Evolutionary conservation across 2,797 vertebrate species (phyloP), one percentile per base, ranked within the genome.

Genomic region (Cetoscarus ocellatus): DNA sequence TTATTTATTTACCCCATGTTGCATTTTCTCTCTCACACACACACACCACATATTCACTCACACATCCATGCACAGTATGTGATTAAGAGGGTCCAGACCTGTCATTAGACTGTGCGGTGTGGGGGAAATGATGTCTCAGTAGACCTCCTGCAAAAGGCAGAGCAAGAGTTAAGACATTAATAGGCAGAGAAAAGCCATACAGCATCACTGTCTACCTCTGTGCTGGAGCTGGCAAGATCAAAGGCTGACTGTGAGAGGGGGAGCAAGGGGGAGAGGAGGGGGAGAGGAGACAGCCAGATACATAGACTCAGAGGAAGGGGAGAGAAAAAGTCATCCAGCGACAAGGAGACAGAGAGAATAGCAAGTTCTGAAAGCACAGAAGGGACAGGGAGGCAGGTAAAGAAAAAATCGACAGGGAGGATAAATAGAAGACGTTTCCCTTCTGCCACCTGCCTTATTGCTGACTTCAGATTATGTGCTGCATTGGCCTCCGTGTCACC

Each of bases 141-240:
- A 84, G 88, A 91, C 85, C 82, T 85, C 84, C 80, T 69, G 87
- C 79, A 89, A 79, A 75, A 83, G 85, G 88, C 76, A 84, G 75
- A 85, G 88, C 83, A 84, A 82, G 83, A 88, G 87, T 86, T 86
- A 90, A 92, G 85, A 91, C 88, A 89, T 93, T 93, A 94, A 93
- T 91, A 91, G 92, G 93, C 86, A 89, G 87, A 86, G 93, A 92
- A 90, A 87, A 92, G 92, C 86, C 85, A 82, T 75, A 82, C 87
- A 88, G 87, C 92, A 90, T 92, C 87, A 88, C 87, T 91, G 92
- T 92, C 92, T 92, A 90, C 89, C 93, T 93, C 90, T 92, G 89
- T 83, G 89, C 89, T 77, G 67, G 80, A 77, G 77, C 89, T 85
- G 82, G 84, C 75, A 81, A 91, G 87, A 93, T 93, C 92, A 93